phyloP scores from a whole-genome alignment of 2,888 invertebrate genomes.

The Troides helena region DNA sequence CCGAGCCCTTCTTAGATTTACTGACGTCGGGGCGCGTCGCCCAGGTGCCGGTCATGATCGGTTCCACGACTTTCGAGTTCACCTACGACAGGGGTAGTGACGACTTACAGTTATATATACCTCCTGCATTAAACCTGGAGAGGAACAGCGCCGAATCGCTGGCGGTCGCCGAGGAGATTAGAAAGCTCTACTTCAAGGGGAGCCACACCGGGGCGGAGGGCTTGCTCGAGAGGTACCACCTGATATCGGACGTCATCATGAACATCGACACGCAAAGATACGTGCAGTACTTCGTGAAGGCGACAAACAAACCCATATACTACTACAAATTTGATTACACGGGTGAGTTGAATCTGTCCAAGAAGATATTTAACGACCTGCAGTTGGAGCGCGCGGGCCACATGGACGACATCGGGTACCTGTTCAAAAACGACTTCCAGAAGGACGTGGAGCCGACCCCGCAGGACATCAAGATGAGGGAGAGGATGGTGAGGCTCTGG shows the following conservation, averaged over 20 bases:
- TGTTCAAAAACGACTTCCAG: constrained; percentile 61
- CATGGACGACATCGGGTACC: constrained; percentile 64
- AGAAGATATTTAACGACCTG: constrained; percentile 40
- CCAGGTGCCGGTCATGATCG: constrained; percentile 65
- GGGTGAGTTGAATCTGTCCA: constrained; percentile 58
- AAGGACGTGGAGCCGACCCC: constrained; percentile 55
- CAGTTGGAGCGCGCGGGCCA: constrained; percentile 56
- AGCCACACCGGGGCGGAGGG: constrained; percentile 49
- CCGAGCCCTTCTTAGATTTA: constrained; percentile 58
- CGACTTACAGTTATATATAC: constrained; percentile 60
- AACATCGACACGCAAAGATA: constrained; percentile 61
- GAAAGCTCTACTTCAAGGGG: constrained; percentile 58
- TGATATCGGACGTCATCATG: constrained; percentile 56
- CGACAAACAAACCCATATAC: constrained; percentile 61
- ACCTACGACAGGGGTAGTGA: constrained; percentile 45
- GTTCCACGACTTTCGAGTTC: constrained; percentile 56
- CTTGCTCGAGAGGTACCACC: constrained; percentile 52
- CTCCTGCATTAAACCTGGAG: constrained; percentile 54
- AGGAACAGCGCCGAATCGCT: constrained; percentile 54
- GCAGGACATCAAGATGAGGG: constrained; percentile 64
- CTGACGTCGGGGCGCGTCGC: constrained; percentile 64
- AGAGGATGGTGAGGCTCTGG: constrained; percentile 67
- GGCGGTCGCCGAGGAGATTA: constrained; percentile 53
- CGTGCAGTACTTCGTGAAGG: constrained; percentile 58
- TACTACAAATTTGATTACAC: constrained; percentile 69